Evolutionary conservation across 2,113 vertebrate species (phyloP), one percentile per base, ranked within the genome.

Genomic region (Pollimyrus isidori): DNA sequence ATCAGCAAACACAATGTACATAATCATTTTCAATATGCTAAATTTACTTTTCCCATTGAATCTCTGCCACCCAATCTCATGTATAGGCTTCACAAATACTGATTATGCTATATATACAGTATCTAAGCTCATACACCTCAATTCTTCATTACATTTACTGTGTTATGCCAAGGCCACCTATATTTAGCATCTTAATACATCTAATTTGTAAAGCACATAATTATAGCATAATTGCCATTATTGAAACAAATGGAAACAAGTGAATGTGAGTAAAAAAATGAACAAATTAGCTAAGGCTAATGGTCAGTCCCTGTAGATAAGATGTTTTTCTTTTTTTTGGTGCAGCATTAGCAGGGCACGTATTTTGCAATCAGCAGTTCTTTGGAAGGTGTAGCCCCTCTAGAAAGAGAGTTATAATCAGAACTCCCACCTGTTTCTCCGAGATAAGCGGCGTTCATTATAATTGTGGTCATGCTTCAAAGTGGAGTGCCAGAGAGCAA

Each of bases 191-290:
- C 48, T 35, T 35, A 30, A 85, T n/a, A 13, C 52, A 53, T 49
- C 46, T 86, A 21, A 52, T 87, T 87, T 53, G 26, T 56, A 87
- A 87, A 87, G 50, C 85, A 87, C 26, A 45, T 86, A 23, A 52
- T 50, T 53, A 35, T 35, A 56, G 30, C 50, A 87, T 53, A 45
- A 84, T 84, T 48, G 19, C 19, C 17, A 46, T 84, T 84, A 84
- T 84, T 84, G 82, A 23, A 84, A 53, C 48, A 53, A 87, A 87
- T 3, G 30, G 23, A 53, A 53, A 56, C 7, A 39, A 53, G 30
- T 52, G 19, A 10, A 35, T 87, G 46, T 2, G 83, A 49, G 83
- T 26, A 49, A 42, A 85, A 85, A 87, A 65, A 46, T 87, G 21
- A 58, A 65, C 52, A 3, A 48, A 86, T 86, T 35, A 15, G 49